Conservation (phyloP, 2,888 invertebrate species). For the Timema podura region DNA sequence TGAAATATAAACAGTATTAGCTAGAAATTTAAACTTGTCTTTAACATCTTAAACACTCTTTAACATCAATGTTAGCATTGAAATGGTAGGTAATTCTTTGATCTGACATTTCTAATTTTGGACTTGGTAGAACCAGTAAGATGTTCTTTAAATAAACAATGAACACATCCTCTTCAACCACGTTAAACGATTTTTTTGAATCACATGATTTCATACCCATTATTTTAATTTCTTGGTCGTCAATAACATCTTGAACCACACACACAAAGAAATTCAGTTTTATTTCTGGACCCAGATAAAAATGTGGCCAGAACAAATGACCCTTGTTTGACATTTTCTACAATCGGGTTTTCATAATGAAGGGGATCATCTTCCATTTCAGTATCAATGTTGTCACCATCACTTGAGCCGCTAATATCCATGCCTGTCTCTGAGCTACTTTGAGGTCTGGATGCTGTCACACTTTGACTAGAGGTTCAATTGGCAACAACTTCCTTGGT, state of each 20-base stretch:
- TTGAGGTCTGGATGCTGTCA: not conserved
- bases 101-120: not conserved
- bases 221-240: not conserved
- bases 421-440: not conserved
- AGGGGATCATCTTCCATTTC: too few species aligned
- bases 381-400: not conserved
- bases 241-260: conserved; percentile 6
- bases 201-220: not conserved
- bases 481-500: not conserved
- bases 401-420: not conserved
- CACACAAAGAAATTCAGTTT: not conserved
- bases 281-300: not conserved
- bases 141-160: not conserved
- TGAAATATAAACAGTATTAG: too few species aligned
- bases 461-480: conserved; percentile 3
- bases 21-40: too few species aligned
- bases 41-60: not conserved
- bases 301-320: not conserved
- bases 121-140: conserved; percentile 1
- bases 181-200: not conserved
- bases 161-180: not conserved
- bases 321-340: conserved; percentile 1
- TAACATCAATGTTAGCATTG: not conserved
- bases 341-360: not conserved
- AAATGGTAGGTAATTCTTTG: not conserved